Percentiles rank a stretch among this genome's conserved stretches.
These are phyloP conservation scores for Oikopleura dioica DNA, from an alignment of 23 tunicate genomes.

Conservation along the genomic window DNA sequence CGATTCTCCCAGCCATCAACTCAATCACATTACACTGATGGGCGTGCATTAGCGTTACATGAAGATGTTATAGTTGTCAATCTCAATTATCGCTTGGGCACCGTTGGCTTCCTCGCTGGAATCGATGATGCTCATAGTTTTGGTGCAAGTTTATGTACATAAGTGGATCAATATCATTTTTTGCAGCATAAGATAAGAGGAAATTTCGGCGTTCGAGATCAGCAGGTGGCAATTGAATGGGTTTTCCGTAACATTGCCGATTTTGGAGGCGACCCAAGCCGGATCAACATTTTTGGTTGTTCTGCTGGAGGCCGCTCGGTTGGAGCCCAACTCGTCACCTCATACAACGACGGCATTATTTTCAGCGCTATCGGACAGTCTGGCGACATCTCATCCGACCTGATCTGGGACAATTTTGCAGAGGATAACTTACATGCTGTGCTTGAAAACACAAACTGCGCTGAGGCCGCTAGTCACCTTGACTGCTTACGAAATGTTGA, in stretches of 20 bases:
- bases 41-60: not conserved
- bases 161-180: too few relatives aligned
- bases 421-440: not conserved
- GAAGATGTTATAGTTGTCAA: conserved; percentile 8
- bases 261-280: not conserved
- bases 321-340: not conserved
- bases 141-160: too few relatives aligned
- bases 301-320: conserved; percentile 6
- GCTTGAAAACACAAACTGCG: too few relatives aligned
- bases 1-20: too few relatives aligned
- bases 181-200: too few relatives aligned
- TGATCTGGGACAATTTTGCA: not conserved
- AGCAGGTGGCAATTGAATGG: not conserved
- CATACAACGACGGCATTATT: conserved; percentile 6
- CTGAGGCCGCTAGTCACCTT: too few relatives aligned
- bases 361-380: not conserved
- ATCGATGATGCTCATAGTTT: not conserved
- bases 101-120: not conserved
- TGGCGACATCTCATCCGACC: not conserved
- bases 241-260: not conserved
- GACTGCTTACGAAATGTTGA: too few relatives aligned
- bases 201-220: conserved; percentile 8
- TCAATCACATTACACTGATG: not conserved
- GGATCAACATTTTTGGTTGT: not conserved
- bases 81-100: not conserved